Evolutionary conservation across 2,797 vertebrate species (phyloP).

Genomic region (Intellagama lesueurii): DNA sequence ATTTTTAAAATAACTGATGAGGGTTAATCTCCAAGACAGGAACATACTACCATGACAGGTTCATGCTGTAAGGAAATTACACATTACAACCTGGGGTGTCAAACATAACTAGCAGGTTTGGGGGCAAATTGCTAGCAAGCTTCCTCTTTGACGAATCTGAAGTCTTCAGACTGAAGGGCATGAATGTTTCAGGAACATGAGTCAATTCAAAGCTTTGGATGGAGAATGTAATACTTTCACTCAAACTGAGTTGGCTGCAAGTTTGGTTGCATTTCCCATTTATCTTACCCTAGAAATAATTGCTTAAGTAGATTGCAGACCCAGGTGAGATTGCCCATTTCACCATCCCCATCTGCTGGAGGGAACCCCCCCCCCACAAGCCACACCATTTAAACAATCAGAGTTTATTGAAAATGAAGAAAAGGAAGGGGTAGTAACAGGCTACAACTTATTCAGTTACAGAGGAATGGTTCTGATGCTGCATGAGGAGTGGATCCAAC

Average conservation of each 20-base stretch:
- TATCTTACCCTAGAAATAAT: not conserved
- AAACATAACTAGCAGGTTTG: not conserved
- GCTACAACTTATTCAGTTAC: too few relatives aligned
- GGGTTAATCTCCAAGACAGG: not conserved
- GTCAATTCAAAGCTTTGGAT: not conserved
- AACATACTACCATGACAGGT: not conserved
- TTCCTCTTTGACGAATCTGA: not conserved
- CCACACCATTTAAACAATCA: too few relatives aligned
- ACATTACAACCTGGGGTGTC: slow-evolving; percentile 10
- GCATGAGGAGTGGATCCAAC: too few relatives aligned
- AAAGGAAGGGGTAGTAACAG: too few relatives aligned
- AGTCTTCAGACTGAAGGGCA: not conserved
- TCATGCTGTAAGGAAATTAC: slow-evolving; percentile 6
- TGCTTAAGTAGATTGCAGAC: not conserved
- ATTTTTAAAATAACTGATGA: slow-evolving; percentile 21
- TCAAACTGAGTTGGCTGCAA: not conserved
- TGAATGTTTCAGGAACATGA: not conserved
- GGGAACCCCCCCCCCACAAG: too few relatives aligned
- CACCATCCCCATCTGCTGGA: too few relatives aligned
- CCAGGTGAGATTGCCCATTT: not conserved
- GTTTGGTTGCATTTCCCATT: not conserved
- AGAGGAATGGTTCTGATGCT: too few relatives aligned
- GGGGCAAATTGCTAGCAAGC: not conserved
- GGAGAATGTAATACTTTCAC: not conserved
- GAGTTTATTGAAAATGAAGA: too few relatives aligned